These are phyloP conservation scores for Philereme transversata DNA, from an alignment of 2,888 invertebrate species.

Conservation along the genomic window DNA sequence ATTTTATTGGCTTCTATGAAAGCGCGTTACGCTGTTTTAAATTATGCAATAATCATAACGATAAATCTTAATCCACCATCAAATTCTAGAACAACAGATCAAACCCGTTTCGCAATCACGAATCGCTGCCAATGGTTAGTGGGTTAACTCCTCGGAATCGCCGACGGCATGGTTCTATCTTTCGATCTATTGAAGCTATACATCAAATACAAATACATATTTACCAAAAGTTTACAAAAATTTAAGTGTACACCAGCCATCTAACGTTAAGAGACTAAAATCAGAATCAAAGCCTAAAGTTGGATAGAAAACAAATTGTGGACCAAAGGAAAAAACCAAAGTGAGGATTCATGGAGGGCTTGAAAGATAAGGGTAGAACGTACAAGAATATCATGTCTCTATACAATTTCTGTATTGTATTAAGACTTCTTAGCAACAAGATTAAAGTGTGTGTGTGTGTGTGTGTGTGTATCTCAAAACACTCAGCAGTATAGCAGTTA, in stretches of 20 bases:
- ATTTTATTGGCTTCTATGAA: neutral
- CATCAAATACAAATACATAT: neutral
- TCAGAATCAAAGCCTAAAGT: no score
- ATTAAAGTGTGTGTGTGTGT: constrained; percentile 9
- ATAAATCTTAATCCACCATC: constrained; percentile 39
- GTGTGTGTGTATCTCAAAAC: constrained; percentile 8
- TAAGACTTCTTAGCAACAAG: neutral
- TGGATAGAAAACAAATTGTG: no score
- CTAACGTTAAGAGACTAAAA: no score
- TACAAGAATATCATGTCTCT: no score
- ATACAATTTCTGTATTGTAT: no score
- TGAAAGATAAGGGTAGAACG: no score
- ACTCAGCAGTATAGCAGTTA: constrained; percentile 5
- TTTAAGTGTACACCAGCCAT: no score
- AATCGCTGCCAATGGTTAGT: constrained; percentile 30
- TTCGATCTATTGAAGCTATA: neutral
- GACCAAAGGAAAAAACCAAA: no score
- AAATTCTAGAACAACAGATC: constrained; percentile 38
- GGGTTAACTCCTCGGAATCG: constrained; percentile 18
- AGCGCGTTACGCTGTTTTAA: no score
- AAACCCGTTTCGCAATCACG: constrained; percentile 42
- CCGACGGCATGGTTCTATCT: neutral
- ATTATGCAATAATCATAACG: neutral
- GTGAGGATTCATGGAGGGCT: no score
- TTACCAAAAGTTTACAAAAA: neutral